Percentiles rank a stretch among this genome's conserved stretches.
phyloP scores from a whole-genome alignment of 2,888 invertebrate genomes.

The Steinernema scapterisci region DNA sequence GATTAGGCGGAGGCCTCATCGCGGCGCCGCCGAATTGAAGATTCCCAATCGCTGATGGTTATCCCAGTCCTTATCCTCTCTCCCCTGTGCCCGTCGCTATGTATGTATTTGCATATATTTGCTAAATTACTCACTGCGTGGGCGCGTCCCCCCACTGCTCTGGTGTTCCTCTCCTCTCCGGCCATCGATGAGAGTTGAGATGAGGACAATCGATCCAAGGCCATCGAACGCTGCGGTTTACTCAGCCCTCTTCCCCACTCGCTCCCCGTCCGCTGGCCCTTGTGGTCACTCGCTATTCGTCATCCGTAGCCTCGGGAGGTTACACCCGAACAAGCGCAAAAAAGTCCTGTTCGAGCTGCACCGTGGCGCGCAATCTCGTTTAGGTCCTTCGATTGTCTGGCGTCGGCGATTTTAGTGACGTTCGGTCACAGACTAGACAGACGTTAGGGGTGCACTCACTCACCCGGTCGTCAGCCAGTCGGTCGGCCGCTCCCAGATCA shows the following conservation, averaged over 20 bases:
- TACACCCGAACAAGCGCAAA: neutral
- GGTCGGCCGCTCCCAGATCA: neutral
- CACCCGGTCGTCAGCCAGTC: no score
- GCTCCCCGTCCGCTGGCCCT: neutral
- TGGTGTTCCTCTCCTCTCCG: neutral
- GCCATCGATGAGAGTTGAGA: neutral
- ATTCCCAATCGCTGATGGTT: conserved; percentile 27
- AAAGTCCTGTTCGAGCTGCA: no score
- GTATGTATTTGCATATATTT: conserved; percentile 21
- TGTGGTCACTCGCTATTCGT: neutral
- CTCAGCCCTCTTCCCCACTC: neutral
- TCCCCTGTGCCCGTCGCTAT: neutral
- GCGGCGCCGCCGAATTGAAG: neutral
- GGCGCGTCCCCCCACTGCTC: neutral
- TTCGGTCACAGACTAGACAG: no score
- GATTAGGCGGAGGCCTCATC: neutral
- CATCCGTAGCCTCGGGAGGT: neutral
- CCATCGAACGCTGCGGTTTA: neutral
- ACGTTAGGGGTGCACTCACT: no score
- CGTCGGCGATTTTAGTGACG: neutral
- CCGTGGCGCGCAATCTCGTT: no score
- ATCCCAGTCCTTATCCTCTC: neutral
- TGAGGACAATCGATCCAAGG: conserved; percentile 1
- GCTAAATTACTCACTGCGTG: conserved; percentile 23
- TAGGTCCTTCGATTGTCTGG: neutral